A percentile compares a stretch with the other conserved stretches of the same genome.
Evolutionary conservation across 2,888 invertebrate species (phyloP).

Genomic region (Patella ulyssiponensis): DNA sequence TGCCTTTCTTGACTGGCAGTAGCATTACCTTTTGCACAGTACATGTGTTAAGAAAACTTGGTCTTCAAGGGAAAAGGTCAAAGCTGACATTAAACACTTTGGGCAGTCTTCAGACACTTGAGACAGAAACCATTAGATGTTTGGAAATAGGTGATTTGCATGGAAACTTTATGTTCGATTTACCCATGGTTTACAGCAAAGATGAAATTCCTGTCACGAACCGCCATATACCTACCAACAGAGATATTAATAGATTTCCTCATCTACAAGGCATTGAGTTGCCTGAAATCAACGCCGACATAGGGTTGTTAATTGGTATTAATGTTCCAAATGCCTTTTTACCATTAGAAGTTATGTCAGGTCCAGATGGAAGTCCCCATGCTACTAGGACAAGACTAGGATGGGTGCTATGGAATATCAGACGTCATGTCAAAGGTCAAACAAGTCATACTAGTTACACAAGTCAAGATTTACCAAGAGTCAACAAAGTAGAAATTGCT

Average conservation of each 20-base stretch:
- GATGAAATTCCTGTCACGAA: slow-evolving; percentile 21
- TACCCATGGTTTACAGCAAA: slow-evolving; percentile 15
- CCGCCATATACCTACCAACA: slow-evolving; percentile 17
- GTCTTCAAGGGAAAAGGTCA: background rate
- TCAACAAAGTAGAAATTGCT: background rate
- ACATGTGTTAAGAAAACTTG: background rate
- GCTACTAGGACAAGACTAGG: slow-evolving; percentile 21
- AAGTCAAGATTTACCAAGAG: background rate
- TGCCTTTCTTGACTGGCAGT: background rate
- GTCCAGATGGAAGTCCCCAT: slow-evolving; percentile 28
- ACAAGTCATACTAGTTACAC: background rate
- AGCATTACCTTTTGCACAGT: background rate
- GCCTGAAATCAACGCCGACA: slow-evolving; percentile 18
- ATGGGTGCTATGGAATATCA: slow-evolving; percentile 27
- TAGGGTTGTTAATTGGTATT: slow-evolving; percentile 25
- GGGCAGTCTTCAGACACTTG: background rate
- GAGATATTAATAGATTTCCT: slow-evolving; percentile 18
- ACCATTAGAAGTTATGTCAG: slow-evolving; percentile 17
- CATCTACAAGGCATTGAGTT: slow-evolving; percentile 14
- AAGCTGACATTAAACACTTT: background rate
- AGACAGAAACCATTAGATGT: background rate
- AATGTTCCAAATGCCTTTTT: slow-evolving; percentile 23
- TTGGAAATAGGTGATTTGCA: slow-evolving; percentile 15
- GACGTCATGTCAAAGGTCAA: background rate
- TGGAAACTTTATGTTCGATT: background rate